Evolutionary conservation across 2,797 vertebrate species (phyloP).

Genomic region (Hybognathus amarus): DNA sequence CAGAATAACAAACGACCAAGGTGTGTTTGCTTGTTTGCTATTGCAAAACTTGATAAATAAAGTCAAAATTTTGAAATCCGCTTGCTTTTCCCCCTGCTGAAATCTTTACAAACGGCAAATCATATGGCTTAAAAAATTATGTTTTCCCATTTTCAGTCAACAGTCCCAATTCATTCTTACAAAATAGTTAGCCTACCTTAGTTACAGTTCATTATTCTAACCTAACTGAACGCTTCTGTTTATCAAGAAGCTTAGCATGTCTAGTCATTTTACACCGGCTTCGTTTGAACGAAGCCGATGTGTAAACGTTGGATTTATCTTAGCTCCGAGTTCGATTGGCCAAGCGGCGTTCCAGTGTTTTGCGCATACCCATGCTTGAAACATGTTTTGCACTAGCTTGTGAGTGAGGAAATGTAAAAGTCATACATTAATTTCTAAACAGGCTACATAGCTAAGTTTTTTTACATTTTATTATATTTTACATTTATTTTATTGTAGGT

Average conservation of each 20-base stretch:
- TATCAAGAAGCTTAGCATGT: neutral
- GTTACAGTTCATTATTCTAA: neutral
- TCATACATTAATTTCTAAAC: neutral
- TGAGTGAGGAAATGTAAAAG: neutral
- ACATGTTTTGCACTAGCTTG: too few species aligned
- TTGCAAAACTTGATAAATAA: constrained; percentile 15
- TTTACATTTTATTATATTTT: neutral
- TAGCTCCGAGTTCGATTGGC: neutral
- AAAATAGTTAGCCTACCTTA: too few species aligned
- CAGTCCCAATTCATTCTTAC: neutral
- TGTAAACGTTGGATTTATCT: neutral
- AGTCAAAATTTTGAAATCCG: constrained; percentile 15
- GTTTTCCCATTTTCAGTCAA: neutral
- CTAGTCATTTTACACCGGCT: neutral
- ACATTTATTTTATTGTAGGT: neutral
- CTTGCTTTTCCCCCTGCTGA: neutral
- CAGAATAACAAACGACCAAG: constrained; percentile 9
- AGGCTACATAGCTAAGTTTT: neutral
- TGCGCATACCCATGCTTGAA: neutral
- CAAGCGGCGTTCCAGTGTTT: neutral
- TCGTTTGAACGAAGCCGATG: neutral
- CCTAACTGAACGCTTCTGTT: neutral
- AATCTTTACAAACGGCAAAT: neutral
- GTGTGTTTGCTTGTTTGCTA: neutral
- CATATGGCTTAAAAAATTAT: neutral